These are phyloP conservation scores for Anarsia innoxiella DNA, from an alignment of 2,888 invertebrate genomes.

Conservation along the genomic window DNA sequence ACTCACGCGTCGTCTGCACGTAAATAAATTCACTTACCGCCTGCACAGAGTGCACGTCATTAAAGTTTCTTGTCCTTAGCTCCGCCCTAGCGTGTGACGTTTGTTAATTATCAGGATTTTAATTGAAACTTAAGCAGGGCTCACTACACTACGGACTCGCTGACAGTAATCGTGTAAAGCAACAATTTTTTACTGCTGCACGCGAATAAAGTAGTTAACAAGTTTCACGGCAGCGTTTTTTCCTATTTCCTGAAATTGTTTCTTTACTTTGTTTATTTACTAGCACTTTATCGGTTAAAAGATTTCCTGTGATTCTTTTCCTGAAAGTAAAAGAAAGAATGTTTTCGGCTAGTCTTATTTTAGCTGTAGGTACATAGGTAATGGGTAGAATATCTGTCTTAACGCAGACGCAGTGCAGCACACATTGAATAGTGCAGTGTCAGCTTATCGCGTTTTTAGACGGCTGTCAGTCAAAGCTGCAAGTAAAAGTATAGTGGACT, in stretches of 20 bases:
- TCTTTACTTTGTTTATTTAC: slow-evolving; percentile 12
- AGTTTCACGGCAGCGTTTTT: slow-evolving; percentile 10
- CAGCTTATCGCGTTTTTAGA: too few relatives aligned
- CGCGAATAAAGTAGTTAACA: slow-evolving; percentile 13
- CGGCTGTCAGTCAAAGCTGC: too few relatives aligned
- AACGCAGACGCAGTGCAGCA: too few relatives aligned
- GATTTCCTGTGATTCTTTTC: slow-evolving; percentile 8
- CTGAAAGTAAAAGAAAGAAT: slow-evolving; percentile 19
- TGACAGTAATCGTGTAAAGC: slow-evolving; percentile 13
- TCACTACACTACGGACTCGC: slow-evolving; percentile 4
- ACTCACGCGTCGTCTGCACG: slow-evolving; percentile 62
- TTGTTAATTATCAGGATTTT: slow-evolving; percentile 54
- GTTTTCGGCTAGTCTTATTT: too few relatives aligned
- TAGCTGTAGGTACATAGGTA: too few relatives aligned
- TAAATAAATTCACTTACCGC: slow-evolving; percentile 66
- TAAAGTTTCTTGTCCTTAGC: slow-evolving; percentile 65
- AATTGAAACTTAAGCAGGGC: slow-evolving; percentile 22
- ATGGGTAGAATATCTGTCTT: too few relatives aligned
- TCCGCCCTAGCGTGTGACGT: slow-evolving; percentile 42
- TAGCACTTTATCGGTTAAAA: slow-evolving; percentile 10
- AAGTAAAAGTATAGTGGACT: too few relatives aligned
- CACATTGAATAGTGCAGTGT: too few relatives aligned
- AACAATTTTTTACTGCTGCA: slow-evolving; percentile 12
- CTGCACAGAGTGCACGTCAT: slow-evolving; percentile 62
- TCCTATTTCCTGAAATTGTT: slow-evolving; percentile 14